A percentile compares a stretch with the other conserved stretches of the same genome.
Conservation (phyloP, 2,888 invertebrate species). For the Ormia ochracea region DNA sequence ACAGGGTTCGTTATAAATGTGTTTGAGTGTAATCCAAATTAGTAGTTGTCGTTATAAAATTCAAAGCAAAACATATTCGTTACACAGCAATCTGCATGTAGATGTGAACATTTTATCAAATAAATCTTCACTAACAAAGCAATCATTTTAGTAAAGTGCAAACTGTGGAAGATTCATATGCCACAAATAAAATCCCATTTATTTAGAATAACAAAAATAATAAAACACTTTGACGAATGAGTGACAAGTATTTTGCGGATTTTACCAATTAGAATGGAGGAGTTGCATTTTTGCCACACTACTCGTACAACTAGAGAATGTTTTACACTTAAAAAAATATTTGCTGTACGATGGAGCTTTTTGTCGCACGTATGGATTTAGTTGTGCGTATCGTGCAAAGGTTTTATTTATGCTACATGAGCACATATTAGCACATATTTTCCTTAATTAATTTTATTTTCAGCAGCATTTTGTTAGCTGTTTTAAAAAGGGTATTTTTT, state of each 20-base stretch:
- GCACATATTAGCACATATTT: too few relatives aligned
- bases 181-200: conserved; percentile 19
- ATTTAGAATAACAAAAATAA: neutral
- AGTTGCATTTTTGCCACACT: neutral
- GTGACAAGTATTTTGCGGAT: conserved; percentile 35
- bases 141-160: conserved; percentile 15
- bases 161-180: neutral
- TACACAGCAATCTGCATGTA: too few relatives aligned
- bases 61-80: too few relatives aligned
- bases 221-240: conserved; percentile 10
- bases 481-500: too few relatives aligned
- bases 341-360: too few relatives aligned
- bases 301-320: neutral
- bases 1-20: too few relatives aligned
- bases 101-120: neutral
- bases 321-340: neutral
- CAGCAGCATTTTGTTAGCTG: too few relatives aligned
- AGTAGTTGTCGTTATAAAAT: neutral
- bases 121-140: neutral
- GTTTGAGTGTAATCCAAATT: neutral
- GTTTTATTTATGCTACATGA: too few relatives aligned
- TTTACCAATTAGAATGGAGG: conserved; percentile 6
- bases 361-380: too few relatives aligned
- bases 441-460: too few relatives aligned
- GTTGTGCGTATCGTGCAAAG: neutral